Percentiles rank a stretch among this genome's conserved stretches.
Conservation (phyloP, 2,113 vertebrate species). For the Hemichromis elongatus region DNA sequence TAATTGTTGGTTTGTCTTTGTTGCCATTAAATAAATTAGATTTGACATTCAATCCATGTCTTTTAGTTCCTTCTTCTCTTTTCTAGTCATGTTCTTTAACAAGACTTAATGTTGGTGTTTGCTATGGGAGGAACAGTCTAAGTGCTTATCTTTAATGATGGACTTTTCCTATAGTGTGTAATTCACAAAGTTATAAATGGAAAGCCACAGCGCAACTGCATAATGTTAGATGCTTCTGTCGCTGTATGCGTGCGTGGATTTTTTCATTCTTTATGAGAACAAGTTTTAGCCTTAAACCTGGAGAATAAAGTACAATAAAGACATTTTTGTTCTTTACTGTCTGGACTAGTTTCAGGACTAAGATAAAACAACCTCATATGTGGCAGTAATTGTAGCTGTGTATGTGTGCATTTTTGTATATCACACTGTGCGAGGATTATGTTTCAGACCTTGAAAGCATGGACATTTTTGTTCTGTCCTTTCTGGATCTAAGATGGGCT, state of each 20-base stretch:
- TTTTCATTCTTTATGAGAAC: slow-evolving; percentile 1
- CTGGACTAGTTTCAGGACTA: background rate
- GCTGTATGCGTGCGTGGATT: background rate
- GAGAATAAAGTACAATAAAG: background rate
- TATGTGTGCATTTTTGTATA: background rate
- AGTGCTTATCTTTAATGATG: slow-evolving; percentile 59
- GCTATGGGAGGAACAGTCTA: slow-evolving; percentile 6
- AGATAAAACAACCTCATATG: background rate
- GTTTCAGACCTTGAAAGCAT: background rate
- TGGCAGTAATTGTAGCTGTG: background rate
- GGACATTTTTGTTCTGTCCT: background rate
- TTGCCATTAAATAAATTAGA: background rate
- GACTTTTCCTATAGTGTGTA: slow-evolving; percentile 58
- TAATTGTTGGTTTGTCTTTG: background rate
- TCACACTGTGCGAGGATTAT: background rate
- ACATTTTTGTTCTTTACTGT: background rate
- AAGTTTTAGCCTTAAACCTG: background rate
- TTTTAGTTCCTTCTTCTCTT: background rate
- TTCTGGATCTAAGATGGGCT: background rate
- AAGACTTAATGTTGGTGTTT: background rate
- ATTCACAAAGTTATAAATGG: slow-evolving; percentile 69
- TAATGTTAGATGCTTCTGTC: slow-evolving; percentile 16
- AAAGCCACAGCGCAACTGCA: slow-evolving; percentile 44
- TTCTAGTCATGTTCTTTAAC: background rate
- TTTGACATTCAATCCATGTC: background rate